phyloP scores from a whole-genome alignment of 2,113 vertebrate species.

The Centrocercus urophasianus region DNA sequence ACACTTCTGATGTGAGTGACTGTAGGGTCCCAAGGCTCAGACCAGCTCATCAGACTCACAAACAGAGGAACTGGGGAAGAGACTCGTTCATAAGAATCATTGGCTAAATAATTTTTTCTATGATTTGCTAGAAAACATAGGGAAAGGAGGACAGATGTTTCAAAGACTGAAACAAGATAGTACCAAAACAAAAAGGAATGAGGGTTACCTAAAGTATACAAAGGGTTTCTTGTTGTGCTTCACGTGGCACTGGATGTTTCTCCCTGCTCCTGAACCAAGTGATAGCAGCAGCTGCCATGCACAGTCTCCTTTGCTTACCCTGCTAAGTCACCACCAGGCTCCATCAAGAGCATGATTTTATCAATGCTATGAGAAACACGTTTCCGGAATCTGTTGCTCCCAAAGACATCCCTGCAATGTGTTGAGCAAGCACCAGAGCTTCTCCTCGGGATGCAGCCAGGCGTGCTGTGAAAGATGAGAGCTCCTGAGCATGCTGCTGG shows the following conservation, averaged over 20 bases:
- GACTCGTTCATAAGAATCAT: neutral
- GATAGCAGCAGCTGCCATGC: neutral
- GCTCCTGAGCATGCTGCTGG: rapidly evolving
- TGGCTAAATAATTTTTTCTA: neutral
- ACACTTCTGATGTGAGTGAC: neutral
- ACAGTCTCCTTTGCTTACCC: neutral
- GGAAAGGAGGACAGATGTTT: neutral
- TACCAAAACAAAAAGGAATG: neutral
- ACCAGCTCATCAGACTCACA: neutral
- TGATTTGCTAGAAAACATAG: neutral
- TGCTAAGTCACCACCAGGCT: neutral
- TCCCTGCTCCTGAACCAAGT: neutral
- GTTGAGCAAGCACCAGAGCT: rapidly evolving
- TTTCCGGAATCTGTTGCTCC: neutral
- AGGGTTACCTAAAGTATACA: neutral
- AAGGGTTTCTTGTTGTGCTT: neutral
- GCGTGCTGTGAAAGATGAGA: neutral
- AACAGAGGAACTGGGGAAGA: neutral
- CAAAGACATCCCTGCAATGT: neutral
- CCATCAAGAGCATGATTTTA: neutral
- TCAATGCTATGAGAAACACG: rapidly evolving
- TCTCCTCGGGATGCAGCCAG: neutral
- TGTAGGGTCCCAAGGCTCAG: rapidly evolving
- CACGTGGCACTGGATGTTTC: neutral
- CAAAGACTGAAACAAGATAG: neutral